Evolutionary conservation across 2,113 vertebrate genomes (phyloP).

Genomic region (Notiomystis cincta): DNA sequence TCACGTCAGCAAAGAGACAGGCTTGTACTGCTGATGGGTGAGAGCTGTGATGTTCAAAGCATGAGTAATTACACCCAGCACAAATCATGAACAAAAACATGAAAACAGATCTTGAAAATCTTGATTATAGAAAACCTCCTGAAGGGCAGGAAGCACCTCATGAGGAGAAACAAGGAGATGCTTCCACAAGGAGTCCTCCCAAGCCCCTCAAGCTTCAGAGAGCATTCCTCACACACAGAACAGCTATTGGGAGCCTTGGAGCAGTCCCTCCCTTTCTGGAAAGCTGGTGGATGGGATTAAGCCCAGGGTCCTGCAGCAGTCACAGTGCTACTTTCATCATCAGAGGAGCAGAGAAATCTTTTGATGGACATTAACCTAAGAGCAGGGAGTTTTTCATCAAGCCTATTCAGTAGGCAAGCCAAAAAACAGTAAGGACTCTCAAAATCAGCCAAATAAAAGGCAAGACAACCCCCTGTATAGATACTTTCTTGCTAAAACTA

Average conservation of each 20-base stretch:
- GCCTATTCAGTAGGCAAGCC: neutral
- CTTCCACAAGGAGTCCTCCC: neutral
- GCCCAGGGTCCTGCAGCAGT: neutral
- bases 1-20: neutral
- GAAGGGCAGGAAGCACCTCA: neutral
- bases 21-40: neutral
- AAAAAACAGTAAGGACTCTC: neutral
- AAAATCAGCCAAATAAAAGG: neutral
- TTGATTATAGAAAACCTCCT: neutral
- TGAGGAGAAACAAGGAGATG: neutral
- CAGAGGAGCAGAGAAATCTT: neutral
- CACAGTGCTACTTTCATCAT: neutral
- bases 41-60: neutral
- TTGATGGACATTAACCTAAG: neutral
- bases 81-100: neutral
- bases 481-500: neutral
- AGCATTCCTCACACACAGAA: neutral
- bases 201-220: neutral
- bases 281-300: neutral
- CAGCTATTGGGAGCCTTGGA: rapidly evolving
- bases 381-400: neutral
- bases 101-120: neutral
- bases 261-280: neutral
- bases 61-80: neutral
- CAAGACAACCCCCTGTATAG: neutral